Base-by-base conservation (phyloP, 2,888 invertebrate species). In the Mythimna loreyi region DNA sequence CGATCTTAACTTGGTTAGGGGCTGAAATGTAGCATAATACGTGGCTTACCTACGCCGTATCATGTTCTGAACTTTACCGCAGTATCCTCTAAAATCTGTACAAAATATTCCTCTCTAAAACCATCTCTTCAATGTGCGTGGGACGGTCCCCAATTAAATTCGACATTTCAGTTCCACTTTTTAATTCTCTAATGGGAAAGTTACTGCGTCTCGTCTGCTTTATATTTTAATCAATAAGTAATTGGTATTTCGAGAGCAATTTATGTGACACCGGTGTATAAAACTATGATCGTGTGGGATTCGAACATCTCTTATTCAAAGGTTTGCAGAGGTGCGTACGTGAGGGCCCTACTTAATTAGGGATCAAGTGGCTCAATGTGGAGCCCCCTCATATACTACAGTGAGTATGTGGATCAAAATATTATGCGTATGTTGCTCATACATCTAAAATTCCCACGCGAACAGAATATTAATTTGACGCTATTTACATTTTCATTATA, bases 311-410 rank as follows among this genome's bases (percentile, higher is more conserved):
- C 87, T 86, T 87, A 87, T 89, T 87, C 87, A 89, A 92, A 92
- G 87, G 88, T 90, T 91, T 85, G 86, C 75, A 81, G 85, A 88
- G 88, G 86, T 85, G 83, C 82, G 88, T 84, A 91, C 93, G 92
- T 93, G 93, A 90, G 89, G 84, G 83, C 75, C 80, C 84, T 82
- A 81, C 81, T 85, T 91, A 92, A 92, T 92, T 91, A 90, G 87
- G 90, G 91, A 90, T 90, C 84, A 87, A 86, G 85, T 81, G 82
- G 84, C 83, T 86, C 80, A 79, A 86, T 81, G 84, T 75, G 61
- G 77, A 77, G 72, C 81, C 13, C 47, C 28, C 56, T 55, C 52
- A 36, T 65, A 52, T 70, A 80, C 67, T 62, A 58, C 67, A 56
- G 40, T 3, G 19, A 57, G 55, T 67, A 59, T 65, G 57, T 71